phyloP scores from a whole-genome alignment of 2,797 vertebrate genomes.

The Pseudomugil gertrudae region DNA sequence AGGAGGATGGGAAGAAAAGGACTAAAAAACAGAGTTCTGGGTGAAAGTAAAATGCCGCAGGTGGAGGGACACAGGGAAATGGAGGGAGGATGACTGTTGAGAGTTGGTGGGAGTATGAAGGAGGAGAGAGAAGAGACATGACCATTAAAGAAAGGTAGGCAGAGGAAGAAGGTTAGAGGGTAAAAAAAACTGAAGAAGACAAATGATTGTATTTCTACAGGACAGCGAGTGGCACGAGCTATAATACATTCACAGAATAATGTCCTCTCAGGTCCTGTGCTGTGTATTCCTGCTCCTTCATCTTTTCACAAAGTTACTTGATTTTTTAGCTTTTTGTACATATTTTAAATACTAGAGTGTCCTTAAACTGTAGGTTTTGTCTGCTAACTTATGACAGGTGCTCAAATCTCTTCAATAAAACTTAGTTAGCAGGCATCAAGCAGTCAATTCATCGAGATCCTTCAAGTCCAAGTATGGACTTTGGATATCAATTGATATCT shows the following conservation, averaged over 20 bases:
- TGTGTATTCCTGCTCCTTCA: neutral
- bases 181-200: neutral
- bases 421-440: too few relatives aligned
- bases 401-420: too few relatives aligned
- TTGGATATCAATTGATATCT: too few relatives aligned
- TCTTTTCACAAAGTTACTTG: neutral
- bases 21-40: neutral
- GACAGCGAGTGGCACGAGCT: neutral
- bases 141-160: neutral
- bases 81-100: neutral
- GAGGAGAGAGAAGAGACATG: neutral
- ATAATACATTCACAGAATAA: neutral
- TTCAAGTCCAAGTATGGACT: too few relatives aligned
- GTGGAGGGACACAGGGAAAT: constrained; percentile 3
- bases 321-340: neutral
- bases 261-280: neutral
- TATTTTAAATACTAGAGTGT: too few relatives aligned
- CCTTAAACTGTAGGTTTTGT: too few relatives aligned
- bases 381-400: too few relatives aligned
- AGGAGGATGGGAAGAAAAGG: constrained; percentile 29
- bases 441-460: too few relatives aligned
- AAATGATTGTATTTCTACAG: neutral
- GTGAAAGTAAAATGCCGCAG: constrained; percentile 3
- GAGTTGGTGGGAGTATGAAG: constrained; percentile 2
- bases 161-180: neutral